These are phyloP conservation scores for Conus canariensis DNA, from an alignment of 2,888 invertebrate genomes.

Conservation along the genomic window DNA sequence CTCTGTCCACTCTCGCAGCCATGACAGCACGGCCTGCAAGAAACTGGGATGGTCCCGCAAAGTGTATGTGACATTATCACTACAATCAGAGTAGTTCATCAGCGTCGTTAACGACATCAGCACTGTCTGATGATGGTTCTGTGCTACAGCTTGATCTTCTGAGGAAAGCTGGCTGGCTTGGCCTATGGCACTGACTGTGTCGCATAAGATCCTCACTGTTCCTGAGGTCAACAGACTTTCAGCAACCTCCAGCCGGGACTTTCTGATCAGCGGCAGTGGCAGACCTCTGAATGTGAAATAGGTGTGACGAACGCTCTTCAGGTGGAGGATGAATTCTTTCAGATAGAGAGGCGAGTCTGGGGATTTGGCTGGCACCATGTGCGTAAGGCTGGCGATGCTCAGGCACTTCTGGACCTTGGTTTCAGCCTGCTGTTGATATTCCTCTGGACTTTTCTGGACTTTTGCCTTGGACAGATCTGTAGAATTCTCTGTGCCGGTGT, in stretches of 20 bases:
- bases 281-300: not conserved
- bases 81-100: constrained; percentile 44
- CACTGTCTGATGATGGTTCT: not conserved
- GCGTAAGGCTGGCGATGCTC: not conserved
- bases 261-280: not conserved
- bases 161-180: not conserved
- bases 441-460: not conserved
- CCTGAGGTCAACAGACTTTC: not conserved
- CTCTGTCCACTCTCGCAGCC: not conserved
- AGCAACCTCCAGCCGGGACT: not conserved
- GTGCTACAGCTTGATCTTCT: not conserved
- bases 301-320: not conserved
- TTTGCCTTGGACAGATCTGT: not conserved
- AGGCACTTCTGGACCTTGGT: not conserved
- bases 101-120: constrained; percentile 31
- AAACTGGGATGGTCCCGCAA: not conserved
- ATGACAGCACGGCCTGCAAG: not conserved
- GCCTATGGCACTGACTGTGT: not conserved
- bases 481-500: not conserved
- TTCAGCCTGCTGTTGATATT: not conserved
- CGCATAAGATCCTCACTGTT: not conserved
- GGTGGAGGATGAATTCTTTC: not conserved
- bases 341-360: not conserved
- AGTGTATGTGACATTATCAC: constrained; percentile 21
- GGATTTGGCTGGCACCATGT: not conserved